Evolutionary conservation across 2,797 vertebrate genomes (phyloP).

Genomic region (Channallabes apus): DNA sequence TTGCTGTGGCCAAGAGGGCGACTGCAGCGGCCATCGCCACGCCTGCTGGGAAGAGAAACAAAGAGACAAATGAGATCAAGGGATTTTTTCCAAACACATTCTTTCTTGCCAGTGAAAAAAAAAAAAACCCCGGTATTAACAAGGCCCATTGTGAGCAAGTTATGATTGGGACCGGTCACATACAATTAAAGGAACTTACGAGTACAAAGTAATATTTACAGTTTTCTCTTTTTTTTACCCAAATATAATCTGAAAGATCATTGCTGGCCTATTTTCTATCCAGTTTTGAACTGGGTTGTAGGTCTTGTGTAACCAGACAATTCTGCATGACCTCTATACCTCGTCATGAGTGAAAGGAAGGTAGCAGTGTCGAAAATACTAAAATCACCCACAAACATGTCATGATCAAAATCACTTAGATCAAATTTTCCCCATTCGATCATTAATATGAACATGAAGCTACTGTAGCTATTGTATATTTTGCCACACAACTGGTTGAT

Average conservation of each 20-base stretch:
- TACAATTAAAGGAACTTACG: neutral
- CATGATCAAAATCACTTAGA: neutral
- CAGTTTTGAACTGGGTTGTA: neutral
- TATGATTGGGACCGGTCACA: neutral
- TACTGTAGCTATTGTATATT: neutral
- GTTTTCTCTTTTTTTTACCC: neutral
- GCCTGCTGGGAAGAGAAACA: constrained; percentile 61
- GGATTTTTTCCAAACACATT: neutral
- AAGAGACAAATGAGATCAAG: neutral
- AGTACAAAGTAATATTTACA: neutral
- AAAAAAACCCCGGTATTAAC: neutral
- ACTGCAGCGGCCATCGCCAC: constrained; percentile 62
- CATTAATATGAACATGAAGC: neutral
- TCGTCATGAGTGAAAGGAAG: neutral
- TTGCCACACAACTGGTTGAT: neutral
- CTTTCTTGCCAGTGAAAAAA: neutral
- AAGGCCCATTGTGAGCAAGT: neutral
- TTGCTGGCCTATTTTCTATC: neutral
- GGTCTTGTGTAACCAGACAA: neutral
- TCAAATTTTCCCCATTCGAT: neutral
- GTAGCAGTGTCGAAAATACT: neutral
- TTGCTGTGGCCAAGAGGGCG: constrained; percentile 69
- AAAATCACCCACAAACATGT: neutral
- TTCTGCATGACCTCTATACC: neutral
- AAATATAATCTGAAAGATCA: neutral